A percentile compares a stretch with the other conserved stretches of the same genome.
phyloP scores from a whole-genome alignment of 1,140 invertebrate genomes.

The Drosophila albomicans region DNA sequence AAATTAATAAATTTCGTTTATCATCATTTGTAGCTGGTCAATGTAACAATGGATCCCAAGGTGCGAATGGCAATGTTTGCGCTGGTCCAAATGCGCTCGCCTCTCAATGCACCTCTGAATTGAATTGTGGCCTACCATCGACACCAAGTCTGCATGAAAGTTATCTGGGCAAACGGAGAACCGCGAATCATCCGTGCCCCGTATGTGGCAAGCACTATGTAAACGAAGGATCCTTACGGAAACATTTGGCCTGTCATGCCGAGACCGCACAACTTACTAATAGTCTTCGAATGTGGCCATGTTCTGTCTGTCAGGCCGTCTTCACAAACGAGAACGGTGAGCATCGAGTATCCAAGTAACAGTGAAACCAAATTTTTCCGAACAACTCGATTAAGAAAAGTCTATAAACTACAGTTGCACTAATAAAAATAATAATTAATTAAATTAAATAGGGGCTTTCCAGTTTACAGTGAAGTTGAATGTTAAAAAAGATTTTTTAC shows the following conservation, averaged over 20 bases:
- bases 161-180: slow-evolving; percentile 95
- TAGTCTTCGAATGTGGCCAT: slow-evolving; percentile 96
- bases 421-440: too few species aligned
- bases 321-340: slow-evolving; percentile 97
- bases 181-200: slow-evolving; percentile 96
- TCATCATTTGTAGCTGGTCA: slow-evolving; percentile 37
- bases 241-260: slow-evolving; percentile 96
- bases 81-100: slow-evolving; percentile 23
- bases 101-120: slow-evolving; percentile 47
- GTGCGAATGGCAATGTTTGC: slow-evolving; percentile 29
- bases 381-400: too few species aligned
- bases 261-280: slow-evolving; percentile 94
- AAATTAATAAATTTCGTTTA: background rate
- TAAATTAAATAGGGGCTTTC: too few species aligned
- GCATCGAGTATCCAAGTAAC: background rate
- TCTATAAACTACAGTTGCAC: too few species aligned
- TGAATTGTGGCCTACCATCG: slow-evolving; percentile 43
- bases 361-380: too few species aligned
- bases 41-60: slow-evolving; percentile 46
- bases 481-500: too few species aligned
- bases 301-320: slow-evolving; percentile 96
- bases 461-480: too few species aligned
- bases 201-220: slow-evolving; percentile 98
- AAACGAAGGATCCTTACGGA: slow-evolving; percentile 96
- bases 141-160: slow-evolving; percentile 85